Base-by-base conservation (phyloP, 2,888 invertebrate genomes). In the Leptarthrus brevirostris region DNA sequence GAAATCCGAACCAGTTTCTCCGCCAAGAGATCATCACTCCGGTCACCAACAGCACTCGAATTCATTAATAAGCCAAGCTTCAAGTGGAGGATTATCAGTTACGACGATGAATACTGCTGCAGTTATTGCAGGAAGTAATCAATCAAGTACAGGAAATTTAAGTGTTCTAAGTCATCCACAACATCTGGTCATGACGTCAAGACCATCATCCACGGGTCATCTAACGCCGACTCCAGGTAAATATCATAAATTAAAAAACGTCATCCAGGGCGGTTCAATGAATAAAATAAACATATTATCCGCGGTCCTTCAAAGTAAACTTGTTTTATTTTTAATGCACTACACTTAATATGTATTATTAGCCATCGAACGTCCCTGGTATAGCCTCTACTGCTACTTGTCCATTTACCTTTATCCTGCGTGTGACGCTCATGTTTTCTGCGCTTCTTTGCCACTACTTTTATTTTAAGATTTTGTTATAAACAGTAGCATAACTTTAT, bases 1-100 rank as follows among this genome's bases (percentile, higher is more conserved):
- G 83, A 97, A 97, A 86, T 95, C 96, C 79, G 97, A 97, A 85
- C 97, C 97, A 24, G 95, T 96, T 82, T 96, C 96, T 78, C 97
- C 97, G 52, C 96, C 96, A 2, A 90, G 96, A 77, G 95, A 94
- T 81, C 91, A 91, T 80, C 92, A 91, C 82, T 83, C 86, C 81
- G 88, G 78, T 77, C 76, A 77, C 56, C 78, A 78, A 16, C 78
- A 79, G 74, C 77, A 79, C 75, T 76, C 77, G 54, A 77, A 76
- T 75, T 76, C 78, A 72, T 71, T 78, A 8, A 71, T 78, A 36
- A 76, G 77, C 30, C 79, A 79, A 61, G 73, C 78, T 30, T 76
- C 78, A 16, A 78, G 76, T 73, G 77, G 77, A 52, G 77, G 74
- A 79, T 82, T 72, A 80, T 81, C 79, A 78, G 81, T 78, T 78